Percentiles rank a stretch among this genome's conserved stretches.
These are phyloP conservation scores for Cheirogaleus major DNA, from an alignment of 2,797 vertebrate genomes.

Conservation along the genomic window DNA sequence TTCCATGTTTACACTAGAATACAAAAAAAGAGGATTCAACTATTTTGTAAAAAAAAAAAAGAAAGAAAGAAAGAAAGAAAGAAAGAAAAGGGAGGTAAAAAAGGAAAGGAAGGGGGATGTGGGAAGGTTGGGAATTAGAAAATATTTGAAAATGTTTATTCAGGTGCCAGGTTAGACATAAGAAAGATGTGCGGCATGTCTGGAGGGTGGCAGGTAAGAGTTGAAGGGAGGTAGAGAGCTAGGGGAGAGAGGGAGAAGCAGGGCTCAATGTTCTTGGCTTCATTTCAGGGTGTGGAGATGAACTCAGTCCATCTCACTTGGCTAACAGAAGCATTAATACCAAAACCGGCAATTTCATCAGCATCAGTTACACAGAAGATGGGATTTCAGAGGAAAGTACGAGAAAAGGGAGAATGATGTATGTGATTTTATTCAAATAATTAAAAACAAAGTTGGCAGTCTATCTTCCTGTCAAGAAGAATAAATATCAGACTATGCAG, in stretches of 20 bases:
- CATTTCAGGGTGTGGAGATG: constrained; percentile 76
- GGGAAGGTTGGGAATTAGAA: constrained; percentile 82
- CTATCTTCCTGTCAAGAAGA: constrained; percentile 70
- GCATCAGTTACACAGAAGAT: constrained; percentile 66
- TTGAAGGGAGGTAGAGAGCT: neutral
- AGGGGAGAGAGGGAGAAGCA: constrained; percentile 25
- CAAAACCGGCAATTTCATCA: constrained; percentile 74
- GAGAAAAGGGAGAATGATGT: constrained; percentile 65
- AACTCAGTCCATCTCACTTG: constrained; percentile 78
- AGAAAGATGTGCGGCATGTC: constrained; percentile 16
- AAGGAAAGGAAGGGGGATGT: constrained; percentile 50
- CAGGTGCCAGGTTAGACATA: constrained; percentile 84
- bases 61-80: neutral
- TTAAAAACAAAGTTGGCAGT: constrained; percentile 76
- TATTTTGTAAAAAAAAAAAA: constrained; percentile 65
- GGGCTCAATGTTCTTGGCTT: constrained; percentile 72
- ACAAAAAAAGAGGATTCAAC: constrained; percentile 76
- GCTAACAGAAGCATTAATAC: constrained; percentile 57
- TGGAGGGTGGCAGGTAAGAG: constrained; percentile 59
- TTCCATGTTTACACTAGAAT: constrained; percentile 85
- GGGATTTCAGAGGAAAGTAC: constrained; percentile 68
- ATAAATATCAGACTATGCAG: constrained; percentile 57
- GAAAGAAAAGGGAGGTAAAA: neutral
- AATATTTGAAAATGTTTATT: constrained; percentile 86
- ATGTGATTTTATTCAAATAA: constrained; percentile 73